Conservation (phyloP, 2,888 invertebrate species). For the Hyposoter dolosus region DNA sequence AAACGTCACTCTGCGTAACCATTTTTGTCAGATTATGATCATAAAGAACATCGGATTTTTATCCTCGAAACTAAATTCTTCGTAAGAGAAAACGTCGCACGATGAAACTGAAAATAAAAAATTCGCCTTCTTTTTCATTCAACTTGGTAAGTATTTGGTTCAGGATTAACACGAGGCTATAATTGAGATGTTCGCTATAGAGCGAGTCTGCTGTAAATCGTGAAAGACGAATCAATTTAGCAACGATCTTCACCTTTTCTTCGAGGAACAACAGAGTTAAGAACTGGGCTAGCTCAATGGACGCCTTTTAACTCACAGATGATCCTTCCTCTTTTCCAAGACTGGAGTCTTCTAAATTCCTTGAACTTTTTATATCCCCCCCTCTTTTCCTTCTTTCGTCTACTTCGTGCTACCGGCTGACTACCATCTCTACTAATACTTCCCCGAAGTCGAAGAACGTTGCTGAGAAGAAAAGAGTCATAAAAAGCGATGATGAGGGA, state of each 20-base stretch:
- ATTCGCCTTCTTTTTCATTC: background rate
- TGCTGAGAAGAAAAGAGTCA: conserved; percentile 16
- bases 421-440: conserved; percentile 9
- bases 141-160: background rate
- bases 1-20: background rate
- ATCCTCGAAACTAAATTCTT: background rate
- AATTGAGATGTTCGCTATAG: conserved; percentile 27
- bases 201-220: conserved; percentile 32
- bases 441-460: conserved; percentile 28
- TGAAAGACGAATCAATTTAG: conserved; percentile 51
- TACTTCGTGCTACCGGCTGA: background rate
- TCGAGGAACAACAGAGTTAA: conserved; percentile 18
- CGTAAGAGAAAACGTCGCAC: background rate
- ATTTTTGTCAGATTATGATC: background rate
- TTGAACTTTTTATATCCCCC: conserved; percentile 20
- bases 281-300: conserved; percentile 30
- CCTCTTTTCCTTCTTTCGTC: conserved; percentile 1
- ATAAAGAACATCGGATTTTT: background rate
- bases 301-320: conserved; percentile 45
- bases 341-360: conserved; percentile 32
- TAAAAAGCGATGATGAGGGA: conserved; percentile 33
- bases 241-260: conserved; percentile 27
- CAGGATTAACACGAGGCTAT: background rate
- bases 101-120: background rate
- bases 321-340: conserved; percentile 28